Evolutionary conservation across 2,113 vertebrate species (phyloP).

Genomic region (Corythoichthys intestinalis): DNA sequence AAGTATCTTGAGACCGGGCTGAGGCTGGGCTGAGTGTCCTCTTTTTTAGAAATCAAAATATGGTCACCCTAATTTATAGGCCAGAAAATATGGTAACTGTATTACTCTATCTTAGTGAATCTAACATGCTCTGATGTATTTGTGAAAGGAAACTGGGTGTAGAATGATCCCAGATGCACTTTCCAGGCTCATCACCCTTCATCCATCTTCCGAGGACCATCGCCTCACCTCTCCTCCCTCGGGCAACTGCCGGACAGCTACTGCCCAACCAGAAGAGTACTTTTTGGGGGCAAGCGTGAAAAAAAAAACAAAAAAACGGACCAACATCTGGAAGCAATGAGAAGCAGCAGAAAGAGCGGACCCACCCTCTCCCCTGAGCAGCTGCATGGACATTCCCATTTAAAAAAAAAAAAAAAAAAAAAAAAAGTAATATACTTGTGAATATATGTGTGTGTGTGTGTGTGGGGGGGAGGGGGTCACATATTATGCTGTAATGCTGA

Average conservation of each 20-base stretch:
- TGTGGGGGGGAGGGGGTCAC: background rate
- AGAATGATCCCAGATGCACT: background rate
- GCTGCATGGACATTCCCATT: conserved; percentile 18
- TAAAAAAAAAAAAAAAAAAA: background rate
- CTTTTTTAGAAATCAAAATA: too few species aligned
- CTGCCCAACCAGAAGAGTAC: conserved; percentile 18
- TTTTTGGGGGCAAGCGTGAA: conserved; percentile 34
- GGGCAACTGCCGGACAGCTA: conserved; percentile 16
- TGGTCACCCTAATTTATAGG: too few species aligned
- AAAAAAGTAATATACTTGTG: background rate
- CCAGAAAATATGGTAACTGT: too few species aligned
- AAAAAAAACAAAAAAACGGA: conserved; percentile 28
- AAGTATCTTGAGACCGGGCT: too few species aligned
- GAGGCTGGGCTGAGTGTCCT: too few species aligned
- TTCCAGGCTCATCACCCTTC: conserved; percentile 4
- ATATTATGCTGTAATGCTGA: background rate
- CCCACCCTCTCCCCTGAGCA: conserved; percentile 74
- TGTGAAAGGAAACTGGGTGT: background rate
- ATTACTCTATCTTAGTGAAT: too few species aligned
- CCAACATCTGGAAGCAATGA: conserved; percentile 78
- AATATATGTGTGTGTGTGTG: too few species aligned
- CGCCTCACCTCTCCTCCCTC: background rate
- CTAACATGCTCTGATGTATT: too few species aligned
- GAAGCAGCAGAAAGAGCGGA: conserved; percentile 53
- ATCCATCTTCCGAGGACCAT: conserved; percentile 16